Base-by-base conservation (phyloP, 2,113 vertebrate genomes). In the Carollia perspicillata region DNA sequence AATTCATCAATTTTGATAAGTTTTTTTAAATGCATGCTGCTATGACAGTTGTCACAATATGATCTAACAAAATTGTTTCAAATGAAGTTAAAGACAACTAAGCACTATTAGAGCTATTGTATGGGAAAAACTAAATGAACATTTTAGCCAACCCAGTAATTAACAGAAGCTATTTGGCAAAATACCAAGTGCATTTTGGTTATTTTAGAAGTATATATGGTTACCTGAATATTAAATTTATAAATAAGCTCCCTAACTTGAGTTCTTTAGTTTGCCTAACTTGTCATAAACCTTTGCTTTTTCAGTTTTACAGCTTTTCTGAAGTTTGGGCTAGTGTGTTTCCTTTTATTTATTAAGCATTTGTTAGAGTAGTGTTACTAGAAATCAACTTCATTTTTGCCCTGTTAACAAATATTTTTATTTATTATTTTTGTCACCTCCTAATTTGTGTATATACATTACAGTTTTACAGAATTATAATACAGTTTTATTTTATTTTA, bases 161-260 rank as follows among this genome's bases (percentile, higher is more conserved):
- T 84, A 80, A 69, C 79, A 84, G 84, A 81, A 63, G 44, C 37
- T 37, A 84, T 33, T 58, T 91, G 58, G 44, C 81, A 93, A 88
- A 66, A 89, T 89, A 30, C 49, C 7, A 94, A 23, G 71, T 75
- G 6, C 79, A 49, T 51, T 94, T 92, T 60, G 49, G 16, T 94
- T 84, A 79, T 79, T 94, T 93, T 93, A 42, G 55, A 68, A 86
- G 22, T 97, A 20, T 88, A 35, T 88, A 35, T 84, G 28, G 23
- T 84, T 92, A 44, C 13, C 20, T 83, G 66, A 84, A 37, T 94
- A 81, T 86, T 89, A 81, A 91, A 55, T 95, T 68, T 93, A 49
- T 89, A 95, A 79, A 40, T 85, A 78, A 93, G n/a, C 83, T 79
- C 40, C n/a, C 33, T 85, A 68, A 69, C 28, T 33, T 55, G 22